A percentile compares a stretch with the other conserved stretches of the same genome.
Evolutionary conservation across 2,113 vertebrate genomes (phyloP).

Genomic region (Vanacampus margaritifer): DNA sequence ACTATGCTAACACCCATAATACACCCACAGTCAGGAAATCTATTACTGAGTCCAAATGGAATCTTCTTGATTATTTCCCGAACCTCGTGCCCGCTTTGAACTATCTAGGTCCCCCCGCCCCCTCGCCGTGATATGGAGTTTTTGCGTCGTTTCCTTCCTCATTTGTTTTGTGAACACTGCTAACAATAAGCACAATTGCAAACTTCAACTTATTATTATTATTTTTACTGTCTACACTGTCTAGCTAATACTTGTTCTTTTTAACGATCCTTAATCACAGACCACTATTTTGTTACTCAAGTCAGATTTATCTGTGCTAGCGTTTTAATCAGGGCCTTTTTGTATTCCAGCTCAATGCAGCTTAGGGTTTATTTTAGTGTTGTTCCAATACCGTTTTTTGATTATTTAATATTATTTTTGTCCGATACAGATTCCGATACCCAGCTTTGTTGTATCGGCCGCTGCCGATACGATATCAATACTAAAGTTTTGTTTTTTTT

Average conservation of each 20-base stretch:
- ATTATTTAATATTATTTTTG: too few species aligned
- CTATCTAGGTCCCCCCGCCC: slow-evolving; percentile 11
- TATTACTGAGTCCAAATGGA: slow-evolving; percentile 60
- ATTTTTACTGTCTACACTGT: background rate
- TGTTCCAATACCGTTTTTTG: too few species aligned
- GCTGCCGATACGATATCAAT: too few species aligned
- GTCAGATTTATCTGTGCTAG: background rate
- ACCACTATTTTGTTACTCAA: background rate
- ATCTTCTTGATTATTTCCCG: slow-evolving; percentile 68
- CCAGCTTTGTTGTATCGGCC: too few species aligned
- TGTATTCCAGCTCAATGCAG: too few species aligned
- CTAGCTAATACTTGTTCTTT: background rate
- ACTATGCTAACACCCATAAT: slow-evolving; percentile 51
- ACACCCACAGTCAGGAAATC: slow-evolving; percentile 62
- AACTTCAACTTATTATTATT: background rate
- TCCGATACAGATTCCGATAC: too few species aligned
- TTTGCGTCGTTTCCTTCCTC: slow-evolving; percentile 14
- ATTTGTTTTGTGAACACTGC: slow-evolving; percentile 13
- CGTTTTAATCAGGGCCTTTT: too few species aligned
- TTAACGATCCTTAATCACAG: background rate
- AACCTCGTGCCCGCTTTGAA: slow-evolving; percentile 25
- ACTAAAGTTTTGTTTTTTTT: too few species aligned
- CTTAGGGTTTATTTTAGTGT: too few species aligned
- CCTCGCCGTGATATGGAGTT: slow-evolving; percentile 11
- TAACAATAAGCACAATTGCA: background rate